phyloP scores from a whole-genome alignment of 2,888 invertebrate genomes.

The Temnothorax rugatulus region DNA sequence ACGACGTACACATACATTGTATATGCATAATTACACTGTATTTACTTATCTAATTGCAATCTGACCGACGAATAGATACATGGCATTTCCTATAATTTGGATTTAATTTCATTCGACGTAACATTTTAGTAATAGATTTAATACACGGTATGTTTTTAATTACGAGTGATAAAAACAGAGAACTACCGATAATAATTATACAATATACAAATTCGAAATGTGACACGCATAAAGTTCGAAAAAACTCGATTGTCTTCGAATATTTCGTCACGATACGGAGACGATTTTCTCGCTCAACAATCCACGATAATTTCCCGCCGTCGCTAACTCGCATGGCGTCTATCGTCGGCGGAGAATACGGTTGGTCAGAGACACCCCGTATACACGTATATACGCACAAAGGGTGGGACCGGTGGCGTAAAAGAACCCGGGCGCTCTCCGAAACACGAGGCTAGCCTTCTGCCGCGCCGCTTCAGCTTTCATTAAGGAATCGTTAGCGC shows the following conservation, averaged over 20 bases:
- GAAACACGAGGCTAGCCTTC: constrained; percentile 73
- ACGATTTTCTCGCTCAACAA: background rate
- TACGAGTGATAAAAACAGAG: background rate
- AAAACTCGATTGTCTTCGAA: background rate
- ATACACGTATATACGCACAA: constrained; percentile 58
- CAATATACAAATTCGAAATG: background rate
- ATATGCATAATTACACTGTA: constrained; percentile 10
- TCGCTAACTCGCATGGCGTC: constrained; percentile 26
- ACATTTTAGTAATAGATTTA: background rate
- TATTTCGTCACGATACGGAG: background rate
- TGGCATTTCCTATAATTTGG: background rate
- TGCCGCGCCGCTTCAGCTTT: constrained; percentile 76
- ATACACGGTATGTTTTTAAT: background rate
- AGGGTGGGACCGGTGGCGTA: constrained; percentile 64
- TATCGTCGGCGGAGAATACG: constrained; percentile 45
- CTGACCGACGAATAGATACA: background rate
- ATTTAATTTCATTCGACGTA: background rate
- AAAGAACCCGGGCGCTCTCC: constrained; percentile 75
- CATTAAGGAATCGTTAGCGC: constrained; percentile 84
- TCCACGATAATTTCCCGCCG: constrained; percentile 33
- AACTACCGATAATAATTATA: background rate
- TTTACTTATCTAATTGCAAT: constrained; percentile 16
- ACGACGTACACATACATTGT: background rate
- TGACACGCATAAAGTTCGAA: background rate
- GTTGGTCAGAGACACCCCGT: constrained; percentile 49